These are phyloP conservation scores for Rynchops niger DNA, from an alignment of 2,113 vertebrate species.

Conservation along the genomic window DNA sequence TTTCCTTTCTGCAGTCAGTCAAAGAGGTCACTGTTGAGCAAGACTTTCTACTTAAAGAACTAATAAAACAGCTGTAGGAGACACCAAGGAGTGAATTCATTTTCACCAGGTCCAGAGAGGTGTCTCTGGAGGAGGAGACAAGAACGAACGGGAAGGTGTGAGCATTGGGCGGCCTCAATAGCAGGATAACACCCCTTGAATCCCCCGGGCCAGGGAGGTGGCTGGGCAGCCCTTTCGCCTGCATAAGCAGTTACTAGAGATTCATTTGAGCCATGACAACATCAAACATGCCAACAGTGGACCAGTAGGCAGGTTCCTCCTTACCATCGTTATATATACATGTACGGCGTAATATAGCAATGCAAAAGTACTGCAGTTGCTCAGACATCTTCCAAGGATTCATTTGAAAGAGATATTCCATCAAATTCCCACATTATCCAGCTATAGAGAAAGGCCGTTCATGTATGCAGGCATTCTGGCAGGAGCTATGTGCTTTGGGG, in stretches of 20 bases:
- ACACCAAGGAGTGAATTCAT: background rate
- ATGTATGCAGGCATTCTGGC: slow-evolving; percentile 39
- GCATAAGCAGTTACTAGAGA: background rate
- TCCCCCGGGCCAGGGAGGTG: background rate
- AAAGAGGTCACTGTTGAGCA: background rate
- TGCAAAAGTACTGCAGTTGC: background rate
- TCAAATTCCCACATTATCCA: slow-evolving; percentile 34
- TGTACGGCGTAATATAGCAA: background rate
- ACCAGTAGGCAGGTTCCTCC: background rate
- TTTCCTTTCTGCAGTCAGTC: background rate
- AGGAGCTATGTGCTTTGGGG: slow-evolving; percentile 23
- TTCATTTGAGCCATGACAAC: background rate
- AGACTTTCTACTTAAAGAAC: background rate
- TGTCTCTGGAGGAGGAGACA: background rate
- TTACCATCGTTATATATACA: background rate
- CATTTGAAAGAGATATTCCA: background rate
- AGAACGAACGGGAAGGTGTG: background rate
- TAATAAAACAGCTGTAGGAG: background rate
- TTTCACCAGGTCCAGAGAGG: background rate
- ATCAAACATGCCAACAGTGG: background rate
- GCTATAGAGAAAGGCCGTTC: background rate
- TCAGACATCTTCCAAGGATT: background rate
- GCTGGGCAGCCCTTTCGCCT: background rate
- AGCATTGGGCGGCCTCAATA: fast-evolving
- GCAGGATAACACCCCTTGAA: background rate